A percentile compares a stretch with the other conserved stretches of the same genome.
These are phyloP conservation scores for Montipora foliosa DNA, from an alignment of 64 coral and sea anemone genomes.

Conservation along the genomic window DNA sequence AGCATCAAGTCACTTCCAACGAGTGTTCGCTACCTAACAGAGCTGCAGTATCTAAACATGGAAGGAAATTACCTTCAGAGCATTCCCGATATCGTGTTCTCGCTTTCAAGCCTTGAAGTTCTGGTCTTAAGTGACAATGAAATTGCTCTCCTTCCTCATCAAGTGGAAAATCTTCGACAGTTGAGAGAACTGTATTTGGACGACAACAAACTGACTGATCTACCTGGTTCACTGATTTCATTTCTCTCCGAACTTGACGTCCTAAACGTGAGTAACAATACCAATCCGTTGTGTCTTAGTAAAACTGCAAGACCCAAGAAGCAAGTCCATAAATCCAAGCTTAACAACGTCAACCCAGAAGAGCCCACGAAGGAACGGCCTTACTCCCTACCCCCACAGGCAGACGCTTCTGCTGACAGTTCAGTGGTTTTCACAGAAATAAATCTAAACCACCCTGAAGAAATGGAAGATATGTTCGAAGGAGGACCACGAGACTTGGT, in stretches of 20 bases:
- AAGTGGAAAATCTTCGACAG: constrained; percentile 32
- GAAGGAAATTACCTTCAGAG: constrained; percentile 72
- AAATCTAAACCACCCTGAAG: constrained; percentile 49
- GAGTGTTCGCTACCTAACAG: constrained; percentile 65
- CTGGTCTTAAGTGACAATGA: constrained; percentile 89
- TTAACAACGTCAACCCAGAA: constrained; percentile 15
- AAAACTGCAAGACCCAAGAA: constrained; percentile 31
- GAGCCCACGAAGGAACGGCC: neutral
- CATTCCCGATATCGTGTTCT: constrained; percentile 79
- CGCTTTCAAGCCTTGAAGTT: constrained; percentile 66
- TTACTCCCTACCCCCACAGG: neutral
- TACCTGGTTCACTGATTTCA: constrained; percentile 44
- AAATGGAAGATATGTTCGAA: constrained; percentile 56
- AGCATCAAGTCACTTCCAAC: constrained; percentile 63
- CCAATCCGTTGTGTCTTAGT: constrained; percentile 7
- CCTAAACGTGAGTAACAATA: constrained; percentile 81
- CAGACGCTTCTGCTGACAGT: constrained; percentile 28
- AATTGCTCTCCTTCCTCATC: constrained; percentile 38
- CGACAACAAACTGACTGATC: constrained; percentile 68
- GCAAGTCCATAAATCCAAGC: neutral
- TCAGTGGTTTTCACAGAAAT: constrained; percentile 80
- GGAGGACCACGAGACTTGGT: constrained; percentile 17
- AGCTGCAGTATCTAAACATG: constrained; percentile 73
- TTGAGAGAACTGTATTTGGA: constrained; percentile 79
- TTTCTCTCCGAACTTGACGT: constrained; percentile 65